These are phyloP conservation scores for Calcarius lapponicus DNA, from an alignment of 2,797 vertebrate species.

Conservation along the genomic window DNA sequence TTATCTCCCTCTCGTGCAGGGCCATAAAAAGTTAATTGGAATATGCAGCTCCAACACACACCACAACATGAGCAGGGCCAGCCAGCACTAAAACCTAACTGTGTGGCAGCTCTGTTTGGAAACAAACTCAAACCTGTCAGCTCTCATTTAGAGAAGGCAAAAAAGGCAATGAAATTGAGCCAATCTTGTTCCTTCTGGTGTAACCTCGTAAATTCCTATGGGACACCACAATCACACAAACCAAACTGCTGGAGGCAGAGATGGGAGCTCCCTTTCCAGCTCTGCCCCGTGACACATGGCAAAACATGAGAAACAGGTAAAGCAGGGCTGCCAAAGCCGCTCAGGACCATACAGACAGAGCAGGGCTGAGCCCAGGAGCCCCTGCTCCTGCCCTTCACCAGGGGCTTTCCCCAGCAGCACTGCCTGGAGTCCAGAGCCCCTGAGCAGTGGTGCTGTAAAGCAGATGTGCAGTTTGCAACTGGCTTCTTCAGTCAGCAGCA, in stretches of 20 bases:
- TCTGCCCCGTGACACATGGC: not conserved
- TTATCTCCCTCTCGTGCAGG: slow-evolving; percentile 4
- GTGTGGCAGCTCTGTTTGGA: not conserved
- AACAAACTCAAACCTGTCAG: slow-evolving; percentile 10
- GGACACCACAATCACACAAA: not conserved
- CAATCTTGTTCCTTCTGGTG: not conserved
- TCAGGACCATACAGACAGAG: not conserved
- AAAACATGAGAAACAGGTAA: not conserved
- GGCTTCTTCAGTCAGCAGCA: not conserved
- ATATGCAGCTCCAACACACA: slow-evolving; percentile 27
- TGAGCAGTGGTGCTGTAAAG: not conserved
- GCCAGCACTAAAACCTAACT: not conserved
- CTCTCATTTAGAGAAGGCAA: not conserved
- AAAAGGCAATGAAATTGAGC: not conserved
- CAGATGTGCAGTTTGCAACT: not conserved
- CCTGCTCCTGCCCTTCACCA: not conserved
- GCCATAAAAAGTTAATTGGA: slow-evolving; percentile 63
- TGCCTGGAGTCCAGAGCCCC: not conserved
- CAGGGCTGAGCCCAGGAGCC: not conserved
- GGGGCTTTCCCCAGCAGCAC: not conserved
- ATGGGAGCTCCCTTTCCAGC: not conserved
- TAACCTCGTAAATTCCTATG: not conserved
- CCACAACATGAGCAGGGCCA: not conserved
- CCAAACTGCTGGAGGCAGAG: not conserved
- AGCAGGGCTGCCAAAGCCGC: not conserved